phyloP scores from a whole-genome alignment of 2,113 vertebrate species.

The Neogale vison region DNA sequence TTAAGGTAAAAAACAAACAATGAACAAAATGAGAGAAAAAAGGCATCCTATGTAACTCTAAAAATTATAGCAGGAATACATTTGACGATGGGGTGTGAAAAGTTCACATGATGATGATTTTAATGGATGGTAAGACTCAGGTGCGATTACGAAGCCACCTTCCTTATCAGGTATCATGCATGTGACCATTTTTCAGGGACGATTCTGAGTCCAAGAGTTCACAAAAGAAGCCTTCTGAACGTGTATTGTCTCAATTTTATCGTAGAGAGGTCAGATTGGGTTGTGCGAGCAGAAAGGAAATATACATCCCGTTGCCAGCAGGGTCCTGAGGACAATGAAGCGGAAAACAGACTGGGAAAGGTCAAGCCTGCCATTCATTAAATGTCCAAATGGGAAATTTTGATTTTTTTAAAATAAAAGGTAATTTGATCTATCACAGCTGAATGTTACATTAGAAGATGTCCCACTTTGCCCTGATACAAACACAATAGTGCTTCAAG shows the following conservation, averaged over 20 bases:
- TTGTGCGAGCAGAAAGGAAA: conserved; percentile 30
- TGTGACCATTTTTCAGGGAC: accelerated
- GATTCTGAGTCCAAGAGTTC: background rate
- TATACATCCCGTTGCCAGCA: conserved; percentile 23
- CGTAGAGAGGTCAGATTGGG: conserved; percentile 57
- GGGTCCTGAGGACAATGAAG: conserved; percentile 57
- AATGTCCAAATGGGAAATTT: conserved; percentile 73
- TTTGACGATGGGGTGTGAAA: no score
- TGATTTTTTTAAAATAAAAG: conserved; percentile 80
- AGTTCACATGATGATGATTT: background rate
- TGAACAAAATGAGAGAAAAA: background rate
- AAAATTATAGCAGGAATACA: accelerated
- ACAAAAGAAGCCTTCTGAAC: conserved; percentile 22
- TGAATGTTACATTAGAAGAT: conserved; percentile 70
- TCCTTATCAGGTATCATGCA: accelerated
- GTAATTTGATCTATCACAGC: conserved; percentile 74
- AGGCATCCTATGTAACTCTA: no score
- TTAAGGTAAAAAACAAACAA: background rate
- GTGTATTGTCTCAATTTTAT: background rate
- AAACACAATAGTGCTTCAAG: conserved; percentile 63
- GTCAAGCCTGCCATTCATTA: conserved; percentile 76
- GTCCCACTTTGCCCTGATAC: conserved; percentile 35
- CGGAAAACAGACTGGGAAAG: conserved; percentile 52
- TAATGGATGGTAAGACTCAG: accelerated
- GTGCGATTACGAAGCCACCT: no score